Conservation (phyloP, 2,888 invertebrate species). For the Cinara cedri region DNA sequence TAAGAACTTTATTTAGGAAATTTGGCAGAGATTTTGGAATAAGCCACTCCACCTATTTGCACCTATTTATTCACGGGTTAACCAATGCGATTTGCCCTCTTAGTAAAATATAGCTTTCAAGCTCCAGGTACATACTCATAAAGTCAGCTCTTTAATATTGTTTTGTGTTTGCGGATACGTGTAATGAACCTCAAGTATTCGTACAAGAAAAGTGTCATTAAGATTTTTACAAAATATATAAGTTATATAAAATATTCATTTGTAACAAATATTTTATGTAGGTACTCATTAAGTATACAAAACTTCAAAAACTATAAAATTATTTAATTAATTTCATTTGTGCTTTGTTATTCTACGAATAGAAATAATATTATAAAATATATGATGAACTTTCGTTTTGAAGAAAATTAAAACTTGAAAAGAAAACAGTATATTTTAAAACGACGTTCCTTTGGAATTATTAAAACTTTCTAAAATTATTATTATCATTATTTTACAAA, state of each 20-base stretch:
- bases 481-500: background rate
- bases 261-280: slow-evolving; percentile 5
- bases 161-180: no score
- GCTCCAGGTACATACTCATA: no score
- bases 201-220: no score
- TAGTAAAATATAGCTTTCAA: no score
- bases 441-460: background rate
- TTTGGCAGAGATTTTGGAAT: no score
- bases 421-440: slow-evolving; percentile 32
- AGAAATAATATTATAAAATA: slow-evolving; percentile 21
- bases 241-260: background rate
- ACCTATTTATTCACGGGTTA: no score
- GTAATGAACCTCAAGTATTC: no score
- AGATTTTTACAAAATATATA: no score
- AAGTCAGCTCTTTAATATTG: no score
- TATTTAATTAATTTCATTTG: slow-evolving; percentile 18
- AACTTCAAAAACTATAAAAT: slow-evolving; percentile 9
- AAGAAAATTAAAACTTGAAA: slow-evolving; percentile 38
- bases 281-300: background rate
- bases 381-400: slow-evolving; percentile 16
- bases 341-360: background rate
- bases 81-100: no score
- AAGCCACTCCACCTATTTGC: no score
- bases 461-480: slow-evolving; percentile 37
- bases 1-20: no score